Conservation (phyloP, 2,888 invertebrate genomes). For the Meloe dianella region DNA sequence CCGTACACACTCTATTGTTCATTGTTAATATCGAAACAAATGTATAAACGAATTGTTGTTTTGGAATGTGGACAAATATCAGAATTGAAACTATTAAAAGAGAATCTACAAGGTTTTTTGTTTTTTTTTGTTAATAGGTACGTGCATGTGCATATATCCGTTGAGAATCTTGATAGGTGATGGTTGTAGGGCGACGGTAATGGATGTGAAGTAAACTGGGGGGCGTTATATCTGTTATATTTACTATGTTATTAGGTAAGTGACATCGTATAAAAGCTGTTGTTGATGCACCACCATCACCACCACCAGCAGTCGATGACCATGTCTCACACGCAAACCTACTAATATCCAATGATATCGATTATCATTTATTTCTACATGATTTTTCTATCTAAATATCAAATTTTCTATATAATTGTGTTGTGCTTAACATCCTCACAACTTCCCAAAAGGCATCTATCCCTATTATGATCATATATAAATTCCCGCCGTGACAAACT, state of each 20-base stretch:
- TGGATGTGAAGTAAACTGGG: slow-evolving; percentile 30
- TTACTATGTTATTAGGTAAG: slow-evolving; percentile 32
- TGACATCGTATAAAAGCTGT: slow-evolving; percentile 29
- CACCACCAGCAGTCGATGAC: slow-evolving; percentile 24
- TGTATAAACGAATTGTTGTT: neutral
- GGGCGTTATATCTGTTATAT: slow-evolving; percentile 20
- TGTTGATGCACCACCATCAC: slow-evolving; percentile 19
- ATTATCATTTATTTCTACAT: neutral
- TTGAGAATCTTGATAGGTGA: slow-evolving; percentile 27
- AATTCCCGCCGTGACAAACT: slow-evolving; percentile 16
- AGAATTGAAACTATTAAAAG: too few relatives aligned
- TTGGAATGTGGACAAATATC: neutral
- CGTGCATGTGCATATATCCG: too few relatives aligned
- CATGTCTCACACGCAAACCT: slow-evolving; percentile 31
- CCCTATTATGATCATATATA: neutral
- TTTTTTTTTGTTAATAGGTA: too few relatives aligned
- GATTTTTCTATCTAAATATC: too few relatives aligned
- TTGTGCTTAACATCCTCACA: neutral
- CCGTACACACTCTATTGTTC: slow-evolving; percentile 4
- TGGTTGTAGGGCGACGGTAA: slow-evolving; percentile 17
- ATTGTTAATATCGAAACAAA: neutral
- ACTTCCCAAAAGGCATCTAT: slow-evolving; percentile 11
- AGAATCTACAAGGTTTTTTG: slow-evolving; percentile 10
- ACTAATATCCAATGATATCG: slow-evolving; percentile 25
- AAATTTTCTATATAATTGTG: too few relatives aligned